Evolutionary conservation across 2,113 vertebrate genomes (phyloP).

Genomic region (Rhagologus leucostigma): DNA sequence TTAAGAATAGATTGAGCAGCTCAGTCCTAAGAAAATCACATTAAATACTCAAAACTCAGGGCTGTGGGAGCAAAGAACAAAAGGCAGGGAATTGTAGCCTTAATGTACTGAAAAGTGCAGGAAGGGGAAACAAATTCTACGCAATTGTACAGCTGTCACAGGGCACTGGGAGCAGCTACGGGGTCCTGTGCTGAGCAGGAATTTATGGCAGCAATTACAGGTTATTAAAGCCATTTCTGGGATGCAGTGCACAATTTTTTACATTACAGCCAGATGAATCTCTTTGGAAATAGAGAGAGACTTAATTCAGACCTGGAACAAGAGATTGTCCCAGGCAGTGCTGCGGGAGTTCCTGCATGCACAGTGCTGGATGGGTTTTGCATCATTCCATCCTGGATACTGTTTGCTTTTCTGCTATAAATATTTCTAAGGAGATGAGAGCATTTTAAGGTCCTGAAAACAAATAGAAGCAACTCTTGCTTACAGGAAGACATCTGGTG

Average conservation of each 20-base stretch:
- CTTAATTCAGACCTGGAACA: background rate
- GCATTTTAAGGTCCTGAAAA: conserved; percentile 39
- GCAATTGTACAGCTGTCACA: background rate
- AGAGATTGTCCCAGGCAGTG: conserved; percentile 15
- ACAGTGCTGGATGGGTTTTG: background rate
- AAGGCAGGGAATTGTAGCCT: background rate
- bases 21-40: background rate
- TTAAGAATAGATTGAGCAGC: background rate
- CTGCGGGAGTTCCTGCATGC: conserved; percentile 3
- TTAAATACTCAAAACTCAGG: background rate
- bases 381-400: conserved; percentile 48
- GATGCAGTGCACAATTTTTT: background rate
- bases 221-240: conserved; percentile 10
- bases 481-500: conserved; percentile 50
- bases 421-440: conserved; percentile 52
- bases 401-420: conserved; percentile 45
- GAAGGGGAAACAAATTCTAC: background rate
- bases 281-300: background rate
- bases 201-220: background rate
- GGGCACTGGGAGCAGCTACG: background rate
- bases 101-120: background rate
- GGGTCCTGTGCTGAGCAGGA: background rate
- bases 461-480: conserved; percentile 10
- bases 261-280: background rate
- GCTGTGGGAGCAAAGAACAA: background rate